Percentiles rank a stretch among this genome's conserved stretches.
phyloP scores from a whole-genome alignment of 2,113 vertebrate genomes.

The Grantiella picta region DNA sequence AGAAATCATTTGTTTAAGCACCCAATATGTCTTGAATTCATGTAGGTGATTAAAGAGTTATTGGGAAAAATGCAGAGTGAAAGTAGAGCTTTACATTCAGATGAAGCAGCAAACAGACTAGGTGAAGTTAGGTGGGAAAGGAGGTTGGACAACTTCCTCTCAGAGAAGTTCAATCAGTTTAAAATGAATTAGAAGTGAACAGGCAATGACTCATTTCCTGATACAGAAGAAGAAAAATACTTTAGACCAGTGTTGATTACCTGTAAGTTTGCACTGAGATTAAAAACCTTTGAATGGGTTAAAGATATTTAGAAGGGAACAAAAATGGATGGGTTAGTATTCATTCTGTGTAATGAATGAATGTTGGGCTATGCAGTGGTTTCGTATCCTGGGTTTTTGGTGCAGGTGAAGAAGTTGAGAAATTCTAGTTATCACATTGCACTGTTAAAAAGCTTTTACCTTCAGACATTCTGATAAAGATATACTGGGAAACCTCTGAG shows the following conservation, averaged over 20 bases:
- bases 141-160: background rate
- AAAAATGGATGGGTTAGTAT: background rate
- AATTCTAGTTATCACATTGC: background rate
- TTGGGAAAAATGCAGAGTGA: background rate
- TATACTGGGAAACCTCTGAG: background rate
- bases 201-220: background rate
- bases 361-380: background rate
- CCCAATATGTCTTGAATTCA: background rate
- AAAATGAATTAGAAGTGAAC: background rate
- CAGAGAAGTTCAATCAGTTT: background rate
- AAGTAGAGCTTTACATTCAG: rapidly evolving
- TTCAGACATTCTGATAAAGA: background rate
- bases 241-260: background rate
- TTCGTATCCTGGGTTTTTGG: background rate
- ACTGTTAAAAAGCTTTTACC: background rate
- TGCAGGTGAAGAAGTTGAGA: background rate
- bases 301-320: background rate
- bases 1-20: background rate
- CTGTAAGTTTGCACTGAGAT: background rate
- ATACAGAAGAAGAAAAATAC: background rate
- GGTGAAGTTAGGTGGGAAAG: background rate
- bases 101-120: background rate
- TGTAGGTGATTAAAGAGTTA: background rate
- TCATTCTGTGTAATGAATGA: background rate
- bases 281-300: background rate